Evolutionary conservation across 2,113 vertebrate species (phyloP).

Genomic region (Scatophagus argus): DNA sequence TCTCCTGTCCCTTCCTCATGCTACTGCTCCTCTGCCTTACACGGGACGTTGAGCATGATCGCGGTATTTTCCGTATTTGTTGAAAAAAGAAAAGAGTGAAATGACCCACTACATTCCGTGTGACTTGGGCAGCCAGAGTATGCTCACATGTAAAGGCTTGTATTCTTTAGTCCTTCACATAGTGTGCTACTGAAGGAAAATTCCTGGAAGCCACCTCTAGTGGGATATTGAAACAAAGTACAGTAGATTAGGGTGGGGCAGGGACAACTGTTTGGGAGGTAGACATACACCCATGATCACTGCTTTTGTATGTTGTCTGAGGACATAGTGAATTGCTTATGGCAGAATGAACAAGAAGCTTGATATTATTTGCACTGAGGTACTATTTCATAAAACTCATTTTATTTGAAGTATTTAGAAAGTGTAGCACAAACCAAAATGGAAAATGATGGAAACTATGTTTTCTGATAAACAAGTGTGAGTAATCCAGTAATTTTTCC

Average conservation of each 20-base stretch:
- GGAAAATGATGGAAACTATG: constrained; percentile 3
- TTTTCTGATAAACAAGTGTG: constrained; percentile 10
- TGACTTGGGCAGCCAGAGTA: constrained; percentile 16
- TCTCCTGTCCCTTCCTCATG: constrained; percentile 1
- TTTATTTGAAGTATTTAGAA: not conserved
- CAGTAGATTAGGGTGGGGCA: constrained; percentile 34
- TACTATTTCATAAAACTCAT: not conserved
- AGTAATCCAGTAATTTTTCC: constrained; percentile 19
- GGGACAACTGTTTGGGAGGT: constrained; percentile 27
- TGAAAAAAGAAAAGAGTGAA: constrained; percentile 41
- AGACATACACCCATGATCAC: constrained; percentile 3
- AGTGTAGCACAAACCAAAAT: not conserved
- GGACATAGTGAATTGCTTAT: not conserved
- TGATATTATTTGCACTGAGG: not conserved
- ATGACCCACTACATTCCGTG: constrained; percentile 36
- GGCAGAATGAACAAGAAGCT: no score
- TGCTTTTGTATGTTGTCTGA: constrained; percentile 2
- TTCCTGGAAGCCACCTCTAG: constrained; percentile 44
- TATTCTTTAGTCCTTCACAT: constrained; percentile 36
- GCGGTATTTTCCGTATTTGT: constrained; percentile 73
- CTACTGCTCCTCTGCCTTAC: constrained; percentile 35
- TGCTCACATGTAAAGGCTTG: constrained; percentile 59
- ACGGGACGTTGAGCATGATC: constrained; percentile 44
- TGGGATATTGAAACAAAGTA: constrained; percentile 21
- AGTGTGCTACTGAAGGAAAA: constrained; percentile 19